phyloP scores from a whole-genome alignment of 1,140 invertebrate genomes.

The Lineus longissimus region DNA sequence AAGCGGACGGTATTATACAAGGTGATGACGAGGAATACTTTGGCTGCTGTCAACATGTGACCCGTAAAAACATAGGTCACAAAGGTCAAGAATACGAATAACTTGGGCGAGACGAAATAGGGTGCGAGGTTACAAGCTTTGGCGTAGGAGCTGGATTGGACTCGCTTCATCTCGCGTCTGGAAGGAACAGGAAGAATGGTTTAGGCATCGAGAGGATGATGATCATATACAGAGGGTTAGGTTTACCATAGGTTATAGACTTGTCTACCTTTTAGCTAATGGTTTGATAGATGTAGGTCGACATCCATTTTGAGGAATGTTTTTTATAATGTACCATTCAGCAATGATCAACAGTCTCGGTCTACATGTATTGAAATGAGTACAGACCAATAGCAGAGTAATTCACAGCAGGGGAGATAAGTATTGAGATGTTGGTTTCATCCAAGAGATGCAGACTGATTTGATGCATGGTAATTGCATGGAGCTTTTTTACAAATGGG shows the following conservation, averaged over 20 bases:
- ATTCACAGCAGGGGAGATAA: no score
- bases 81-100: conserved; percentile 44
- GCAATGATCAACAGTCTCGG: no score
- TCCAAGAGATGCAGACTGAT: no score
- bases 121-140: conserved; percentile 35
- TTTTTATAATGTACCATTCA: no score
- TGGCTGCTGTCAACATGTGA: conserved; percentile 27
- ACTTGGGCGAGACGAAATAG: conserved; percentile 41
- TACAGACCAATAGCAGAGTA: no score
- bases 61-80: conserved; percentile 29
- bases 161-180: conserved; percentile 35
- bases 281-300: neutral
- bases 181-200: conserved; percentile 12
- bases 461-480: no score
- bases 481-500: no score
- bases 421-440: no score
- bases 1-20: conserved; percentile 36
- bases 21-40: conserved; percentile 35
- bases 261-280: neutral
- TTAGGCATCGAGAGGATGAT: no score
- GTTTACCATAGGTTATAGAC: neutral
- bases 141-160: conserved; percentile 26
- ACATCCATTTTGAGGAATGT: no score
- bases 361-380: no score
- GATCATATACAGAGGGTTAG: neutral